Conservation (phyloP, 2,113 vertebrate genomes). For the Elaphurus davidianus region DNA sequence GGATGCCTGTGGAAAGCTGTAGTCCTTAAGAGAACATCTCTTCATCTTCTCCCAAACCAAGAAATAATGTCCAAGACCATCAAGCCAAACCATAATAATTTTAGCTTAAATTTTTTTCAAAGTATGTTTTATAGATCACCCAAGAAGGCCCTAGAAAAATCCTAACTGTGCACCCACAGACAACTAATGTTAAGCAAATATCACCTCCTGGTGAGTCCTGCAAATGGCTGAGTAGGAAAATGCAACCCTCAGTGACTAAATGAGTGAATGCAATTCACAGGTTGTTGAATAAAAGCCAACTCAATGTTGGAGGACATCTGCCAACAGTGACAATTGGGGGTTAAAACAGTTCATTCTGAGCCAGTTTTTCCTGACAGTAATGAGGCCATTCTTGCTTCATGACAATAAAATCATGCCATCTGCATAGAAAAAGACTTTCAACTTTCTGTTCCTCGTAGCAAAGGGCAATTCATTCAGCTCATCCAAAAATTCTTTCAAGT, state of each 20-base stretch:
- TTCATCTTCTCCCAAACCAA: neutral
- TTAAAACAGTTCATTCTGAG: neutral
- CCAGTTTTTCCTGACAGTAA: constrained; percentile 16
- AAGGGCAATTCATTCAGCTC: neutral
- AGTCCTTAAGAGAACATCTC: neutral
- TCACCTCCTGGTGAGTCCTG: neutral
- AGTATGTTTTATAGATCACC: neutral
- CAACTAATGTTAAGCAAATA: neutral
- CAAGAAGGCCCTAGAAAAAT: neutral
- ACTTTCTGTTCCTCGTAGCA: neutral
- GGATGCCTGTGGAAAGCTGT: neutral
- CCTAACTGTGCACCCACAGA: neutral
- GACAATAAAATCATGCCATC: constrained; percentile 42
- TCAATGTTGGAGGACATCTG: constrained; percentile 6
- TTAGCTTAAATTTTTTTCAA: neutral
- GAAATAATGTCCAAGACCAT: neutral
- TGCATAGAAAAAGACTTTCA: constrained; percentile 37
- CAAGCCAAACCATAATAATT: neutral
- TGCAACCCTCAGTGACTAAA: neutral
- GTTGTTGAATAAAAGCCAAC: constrained; percentile 46
- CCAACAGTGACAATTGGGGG: neutral
- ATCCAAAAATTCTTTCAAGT: constrained; percentile 20
- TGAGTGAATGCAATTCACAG: neutral
- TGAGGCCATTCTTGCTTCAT: neutral
- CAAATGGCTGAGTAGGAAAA: neutral